Base-by-base conservation (phyloP, 2,888 invertebrate species). In the Candidula unifasciata region DNA sequence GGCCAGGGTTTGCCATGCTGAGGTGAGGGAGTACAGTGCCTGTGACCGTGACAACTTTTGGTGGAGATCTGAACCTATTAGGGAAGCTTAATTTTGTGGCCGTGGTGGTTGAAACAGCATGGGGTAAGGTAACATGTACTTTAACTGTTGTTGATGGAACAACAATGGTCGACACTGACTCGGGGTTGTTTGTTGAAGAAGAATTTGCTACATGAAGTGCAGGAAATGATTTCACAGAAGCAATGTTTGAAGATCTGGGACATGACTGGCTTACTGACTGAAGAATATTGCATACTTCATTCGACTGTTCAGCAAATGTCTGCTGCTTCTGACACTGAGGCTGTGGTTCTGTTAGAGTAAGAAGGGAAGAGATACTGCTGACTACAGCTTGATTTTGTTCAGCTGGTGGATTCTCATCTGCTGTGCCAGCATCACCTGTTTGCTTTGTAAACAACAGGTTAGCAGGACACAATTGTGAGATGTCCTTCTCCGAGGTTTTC, bases 1-100 rank as follows among this genome's bases (percentile, higher is more conserved):
- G 66, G 2, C 64, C 30, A 10, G 27, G 6, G 24, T 24, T 82
- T 18, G 77, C 57, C 3, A 30, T 35, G 8, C 76, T 24, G 27
- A 82, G 16, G 37, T 30, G n/a, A 54, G 80, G 80, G 24, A 57
- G 24, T 33, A 71, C 68, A 33, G 64, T 74, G 1, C 74, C 74
- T 64, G 71, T 57, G 24, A 71, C 1, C 6, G 80, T 71, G 16
- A 80, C 57, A 30, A 54, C 24, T 80, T 80, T 80, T 35, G 54
- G 10, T 16, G 80, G 71, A 33, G 80, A 69, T 54, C 30, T 35
- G 57, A 71, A 80, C 35, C 71, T 80, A 3, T 33, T 24, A 13
- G 71, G 80, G 3, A 69, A 33, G 71, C 71, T 35, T 5, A 80
- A 27, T 54, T 35, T 80, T 35, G 80, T 13, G 16, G 35, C n/a